Evolutionary conservation across 2,113 vertebrate species (phyloP).

Genomic region (Calyptomena viridis): DNA sequence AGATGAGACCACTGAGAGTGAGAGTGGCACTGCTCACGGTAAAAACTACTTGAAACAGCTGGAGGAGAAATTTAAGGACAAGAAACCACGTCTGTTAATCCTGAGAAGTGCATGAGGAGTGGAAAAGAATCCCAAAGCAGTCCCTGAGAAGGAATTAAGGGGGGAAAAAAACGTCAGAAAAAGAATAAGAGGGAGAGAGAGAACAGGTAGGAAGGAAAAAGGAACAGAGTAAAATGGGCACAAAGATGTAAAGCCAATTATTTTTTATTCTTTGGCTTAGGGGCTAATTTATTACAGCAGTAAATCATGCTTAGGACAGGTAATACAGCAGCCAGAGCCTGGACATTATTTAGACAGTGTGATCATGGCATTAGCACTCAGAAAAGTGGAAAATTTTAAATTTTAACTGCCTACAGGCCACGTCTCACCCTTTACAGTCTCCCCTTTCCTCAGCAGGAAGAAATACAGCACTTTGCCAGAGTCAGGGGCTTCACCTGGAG

Average conservation of each 20-base stretch:
- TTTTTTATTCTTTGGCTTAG: constrained; percentile 44
- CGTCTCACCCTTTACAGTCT: background rate
- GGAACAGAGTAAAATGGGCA: background rate
- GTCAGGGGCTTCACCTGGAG: rapidly evolving
- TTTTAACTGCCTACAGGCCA: background rate
- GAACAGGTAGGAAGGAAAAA: background rate
- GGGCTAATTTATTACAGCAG: background rate
- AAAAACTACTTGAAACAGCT: background rate
- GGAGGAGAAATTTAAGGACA: background rate
- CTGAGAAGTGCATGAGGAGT: background rate
- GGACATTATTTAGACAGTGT: background rate
- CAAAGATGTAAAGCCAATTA: background rate
- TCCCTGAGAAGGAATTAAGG: background rate
- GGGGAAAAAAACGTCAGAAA: background rate
- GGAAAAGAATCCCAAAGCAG: background rate
- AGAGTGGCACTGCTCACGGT: background rate
- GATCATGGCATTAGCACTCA: background rate
- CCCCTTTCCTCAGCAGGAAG: background rate
- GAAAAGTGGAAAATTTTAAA: constrained; percentile 7
- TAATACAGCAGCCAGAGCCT: background rate
- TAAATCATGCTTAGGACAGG: constrained; percentile 29
- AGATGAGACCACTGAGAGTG: too few species aligned
- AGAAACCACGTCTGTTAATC: background rate
- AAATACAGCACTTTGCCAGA: background rate
- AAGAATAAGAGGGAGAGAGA: background rate